phyloP scores from a whole-genome alignment of 2,113 vertebrate species.

The Vanacampus margaritifer region DNA sequence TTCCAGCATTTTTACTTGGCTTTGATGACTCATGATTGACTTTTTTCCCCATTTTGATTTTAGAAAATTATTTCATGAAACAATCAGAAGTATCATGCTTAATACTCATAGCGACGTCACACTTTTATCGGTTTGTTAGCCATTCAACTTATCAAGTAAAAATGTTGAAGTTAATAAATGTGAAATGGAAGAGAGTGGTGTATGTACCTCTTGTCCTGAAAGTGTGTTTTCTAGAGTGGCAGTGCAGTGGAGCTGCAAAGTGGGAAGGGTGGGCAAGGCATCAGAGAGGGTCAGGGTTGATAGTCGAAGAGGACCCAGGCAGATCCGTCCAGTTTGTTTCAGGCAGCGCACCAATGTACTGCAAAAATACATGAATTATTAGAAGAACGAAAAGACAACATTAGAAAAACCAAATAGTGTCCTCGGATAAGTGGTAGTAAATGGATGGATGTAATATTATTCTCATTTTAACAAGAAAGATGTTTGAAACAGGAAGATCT shows the following conservation, averaged over 20 bases:
- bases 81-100: background rate
- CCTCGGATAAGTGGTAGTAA: too few relatives aligned
- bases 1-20: too few relatives aligned
- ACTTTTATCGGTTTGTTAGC: background rate
- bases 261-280: conserved; percentile 83
- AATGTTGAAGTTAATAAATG: background rate
- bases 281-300: conserved; percentile 87
- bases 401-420: background rate
- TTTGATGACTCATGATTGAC: too few relatives aligned
- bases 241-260: conserved; percentile 88
- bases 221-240: conserved; percentile 87
- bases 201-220: conserved; percentile 70
- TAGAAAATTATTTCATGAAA: background rate
- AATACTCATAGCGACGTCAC: background rate
- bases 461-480: background rate
- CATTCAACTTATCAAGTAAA: background rate
- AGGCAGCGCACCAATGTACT: conserved; percentile 83
- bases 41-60: too few relatives aligned
- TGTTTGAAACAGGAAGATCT: background rate
- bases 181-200: background rate
- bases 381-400: background rate
- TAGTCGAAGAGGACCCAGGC: conserved; percentile 86
- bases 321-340: conserved; percentile 90
- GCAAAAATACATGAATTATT: conserved; percentile 17
- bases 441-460: background rate